Evolutionary conservation across 2,888 invertebrate genomes (phyloP).

Genomic region (Miltochrista miniata): DNA sequence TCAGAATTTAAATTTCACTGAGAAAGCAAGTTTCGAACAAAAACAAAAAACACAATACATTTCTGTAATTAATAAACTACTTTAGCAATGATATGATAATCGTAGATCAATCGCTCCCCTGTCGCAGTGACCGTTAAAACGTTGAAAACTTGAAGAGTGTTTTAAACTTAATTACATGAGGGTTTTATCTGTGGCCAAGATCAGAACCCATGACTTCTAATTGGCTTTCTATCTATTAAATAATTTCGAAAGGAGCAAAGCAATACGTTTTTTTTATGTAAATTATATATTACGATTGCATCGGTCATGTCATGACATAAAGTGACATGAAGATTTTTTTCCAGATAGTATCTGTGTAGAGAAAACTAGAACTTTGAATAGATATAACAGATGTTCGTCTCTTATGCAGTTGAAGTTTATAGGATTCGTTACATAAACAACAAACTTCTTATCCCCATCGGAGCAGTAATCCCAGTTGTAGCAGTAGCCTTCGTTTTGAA

Average conservation of each 20-base stretch:
- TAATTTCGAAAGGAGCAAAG: conserved; percentile 54
- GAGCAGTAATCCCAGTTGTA: no score
- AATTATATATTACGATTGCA: conserved; percentile 34
- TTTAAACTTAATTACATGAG: conserved; percentile 65
- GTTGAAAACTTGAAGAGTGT: conserved; percentile 54
- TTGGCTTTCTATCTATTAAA: conserved; percentile 66
- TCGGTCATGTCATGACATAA: neutral
- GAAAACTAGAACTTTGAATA: no score
- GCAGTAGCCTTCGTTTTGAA: no score
- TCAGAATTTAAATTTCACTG: no score
- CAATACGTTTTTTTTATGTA: conserved; percentile 37
- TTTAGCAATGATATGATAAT: conserved; percentile 28
- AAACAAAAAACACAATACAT: neutral
- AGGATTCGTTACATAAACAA: no score
- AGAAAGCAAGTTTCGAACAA: neutral
- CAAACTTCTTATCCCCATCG: no score
- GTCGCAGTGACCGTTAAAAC: conserved; percentile 58
- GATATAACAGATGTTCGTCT: no score
- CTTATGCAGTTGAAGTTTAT: no score
- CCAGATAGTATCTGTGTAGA: no score
- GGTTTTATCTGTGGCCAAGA: conserved; percentile 61
- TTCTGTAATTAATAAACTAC: conserved; percentile 6
- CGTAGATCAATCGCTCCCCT: conserved; percentile 42
- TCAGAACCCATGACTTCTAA: conserved; percentile 59
- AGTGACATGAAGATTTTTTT: no score